phyloP scores from a whole-genome alignment of 2,888 invertebrate genomes.

The Dioctria linearis region DNA sequence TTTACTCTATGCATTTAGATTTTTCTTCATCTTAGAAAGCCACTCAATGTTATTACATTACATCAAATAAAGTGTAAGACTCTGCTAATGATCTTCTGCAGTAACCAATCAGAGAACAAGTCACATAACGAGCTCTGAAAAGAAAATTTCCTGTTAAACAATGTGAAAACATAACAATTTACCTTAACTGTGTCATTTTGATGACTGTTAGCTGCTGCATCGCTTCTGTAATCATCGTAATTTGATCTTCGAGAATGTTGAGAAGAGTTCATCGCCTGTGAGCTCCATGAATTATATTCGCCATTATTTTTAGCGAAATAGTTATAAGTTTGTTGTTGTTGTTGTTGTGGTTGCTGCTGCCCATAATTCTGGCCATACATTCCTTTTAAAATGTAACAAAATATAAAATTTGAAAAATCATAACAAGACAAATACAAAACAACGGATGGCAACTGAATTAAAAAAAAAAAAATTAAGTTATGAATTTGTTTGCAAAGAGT shows the following conservation, averaged over 20 bases:
- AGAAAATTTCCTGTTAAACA: not conserved
- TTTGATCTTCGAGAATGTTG: slow-evolving; percentile 72
- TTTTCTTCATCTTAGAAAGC: too few species aligned
- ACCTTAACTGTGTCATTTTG: slow-evolving; percentile 59
- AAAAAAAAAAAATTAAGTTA: not conserved
- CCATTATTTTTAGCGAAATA: slow-evolving; percentile 91
- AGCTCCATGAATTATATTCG: slow-evolving; percentile 87
- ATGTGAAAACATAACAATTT: not conserved
- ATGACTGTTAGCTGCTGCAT: slow-evolving; percentile 53
- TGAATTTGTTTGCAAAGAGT: not conserved
- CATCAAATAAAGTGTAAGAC: too few species aligned
- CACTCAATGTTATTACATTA: too few species aligned
- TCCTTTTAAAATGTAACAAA: slow-evolving; percentile 37
- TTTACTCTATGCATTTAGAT: too few species aligned
- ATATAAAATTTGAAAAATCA: too few species aligned
- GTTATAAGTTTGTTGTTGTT: slow-evolving; percentile 77
- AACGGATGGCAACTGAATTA: not conserved
- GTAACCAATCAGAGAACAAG: too few species aligned
- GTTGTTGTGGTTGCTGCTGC: slow-evolving; percentile 63
- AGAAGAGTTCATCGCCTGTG: slow-evolving; percentile 74
- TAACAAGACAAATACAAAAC: too few species aligned
- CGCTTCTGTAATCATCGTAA: slow-evolving; percentile 81
- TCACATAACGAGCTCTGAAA: too few species aligned
- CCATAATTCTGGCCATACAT: slow-evolving; percentile 76
- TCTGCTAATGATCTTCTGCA: too few species aligned